Base-by-base conservation (phyloP, 2,888 invertebrate species). In the Aphidoletes aphidimyza region DNA sequence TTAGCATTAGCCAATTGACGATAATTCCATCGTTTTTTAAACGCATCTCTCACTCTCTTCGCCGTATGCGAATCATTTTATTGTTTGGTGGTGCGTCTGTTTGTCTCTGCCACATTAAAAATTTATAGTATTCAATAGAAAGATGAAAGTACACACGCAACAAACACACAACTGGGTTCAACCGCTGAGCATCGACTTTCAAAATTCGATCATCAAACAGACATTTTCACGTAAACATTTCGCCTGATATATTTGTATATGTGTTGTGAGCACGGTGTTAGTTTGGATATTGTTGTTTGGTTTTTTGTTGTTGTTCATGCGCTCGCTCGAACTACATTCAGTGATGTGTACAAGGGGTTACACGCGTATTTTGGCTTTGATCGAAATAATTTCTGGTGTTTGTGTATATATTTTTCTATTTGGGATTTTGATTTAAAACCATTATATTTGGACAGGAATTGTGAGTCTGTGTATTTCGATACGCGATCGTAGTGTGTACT, bases 1-100 rank as follows among this genome's bases (percentile, higher is more conserved):
- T 69, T 69, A 69, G 69, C 34, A 69, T 69, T 69, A 69, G 69
- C 69, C 69, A 69, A 69, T 69, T 69, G 69, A 69, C 69, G 69
- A 69, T 69, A 69, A 69, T 69, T 69, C 69, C 69, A 69, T 69
- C 69, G 69, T 69, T 69, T 69, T 69, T 69, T 69, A 69, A 69
- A 69, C 69, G n/a, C 69, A 34, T 34, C 26, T 69, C n/a, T n/a
- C n/a, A n/a, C n/a, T n/a, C 42, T 9, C 8, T 14, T 9, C 42
- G 14, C 1, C 69, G 69, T 69, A 69, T 30, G 34, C 69, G 69
- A 19, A 69, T 69, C 69, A 69, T n/a, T n/a, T n/a, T n/a, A n/a
- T 69, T 69, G 69, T 69, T 69, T 30, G 30, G 69, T 69, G 69
- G 69, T 69, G 69, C 69, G 69, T 69, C 69, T 30, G 69, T 69